Evolutionary conservation across 2,797 vertebrate species (phyloP), one percentile per base, ranked within the genome.

Genomic region (Danio aesculapii): DNA sequence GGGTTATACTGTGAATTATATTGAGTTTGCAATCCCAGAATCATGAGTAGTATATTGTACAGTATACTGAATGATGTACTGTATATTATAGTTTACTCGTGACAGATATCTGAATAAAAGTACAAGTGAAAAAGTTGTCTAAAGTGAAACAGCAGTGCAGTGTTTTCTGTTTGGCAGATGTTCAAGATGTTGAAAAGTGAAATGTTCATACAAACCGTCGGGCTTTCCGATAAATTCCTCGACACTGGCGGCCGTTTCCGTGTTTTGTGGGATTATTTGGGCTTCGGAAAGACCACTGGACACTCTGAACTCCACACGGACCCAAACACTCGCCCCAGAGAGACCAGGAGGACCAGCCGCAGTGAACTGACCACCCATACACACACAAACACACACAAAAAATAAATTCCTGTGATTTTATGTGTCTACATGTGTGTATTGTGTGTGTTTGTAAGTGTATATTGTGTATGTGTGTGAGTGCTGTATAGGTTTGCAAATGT

Each of bases 201-300:
- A 1, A 8, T 19, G 0, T 46, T 9, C 12, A 41, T 13, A 52
- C 85, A 68, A 84, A 98, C 97, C 97, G 92, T 2, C 96, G 94
- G 9, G 97, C 97, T 84, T 98, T 98, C 73, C 95, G 94, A 91
- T 96, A 96, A 87, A 98, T 96, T 39, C 96, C 97, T 0, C 93
- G 84, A 79, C 97, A 98, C 0, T 88, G 90, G 11, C 82, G 91
- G 2, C 96, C 96, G 0, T 84, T 91, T 16, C 96, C 95, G 0
- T 93, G 88, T 19, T 90, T 92, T 58, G 75, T 86, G 12, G 96
- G 96, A 86, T 96, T 97, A 86, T 94, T 95, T n/a, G 97, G 96
- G 85, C 97, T 98, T 53, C 96, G 94, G 85, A 99, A 98, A 0
- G 97, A 95, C 97, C 97, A 98, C 91, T 98, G 97, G 47, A 99